These are phyloP conservation scores for Heliothis subflexa DNA, from an alignment of 1,140 invertebrate genomes.

Conservation along the genomic window DNA sequence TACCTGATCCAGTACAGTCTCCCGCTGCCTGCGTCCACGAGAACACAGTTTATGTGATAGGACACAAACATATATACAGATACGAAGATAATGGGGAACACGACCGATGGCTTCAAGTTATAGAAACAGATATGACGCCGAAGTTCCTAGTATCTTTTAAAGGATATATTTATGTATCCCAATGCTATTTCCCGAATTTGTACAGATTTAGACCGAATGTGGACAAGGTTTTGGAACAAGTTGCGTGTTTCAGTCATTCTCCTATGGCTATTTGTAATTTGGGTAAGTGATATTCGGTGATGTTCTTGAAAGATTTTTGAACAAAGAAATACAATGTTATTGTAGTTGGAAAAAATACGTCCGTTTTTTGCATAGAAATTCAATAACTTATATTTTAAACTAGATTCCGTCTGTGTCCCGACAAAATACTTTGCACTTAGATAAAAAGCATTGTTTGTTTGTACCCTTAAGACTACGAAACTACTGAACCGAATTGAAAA, in stretches of 20 bases:
- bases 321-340: too few relatives aligned
- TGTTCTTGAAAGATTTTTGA: too few relatives aligned
- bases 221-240: slow-evolving; percentile 59
- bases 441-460: too few relatives aligned
- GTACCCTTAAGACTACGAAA: too few relatives aligned
- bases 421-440: too few relatives aligned
- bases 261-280: slow-evolving; percentile 67
- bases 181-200: slow-evolving; percentile 72
- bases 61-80: slow-evolving; percentile 71
- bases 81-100: slow-evolving; percentile 61
- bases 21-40: slow-evolving; percentile 70
- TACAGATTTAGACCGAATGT: slow-evolving; percentile 69
- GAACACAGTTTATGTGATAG: slow-evolving; percentile 65
- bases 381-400: too few relatives aligned
- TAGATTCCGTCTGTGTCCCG: too few relatives aligned
- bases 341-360: too few relatives aligned
- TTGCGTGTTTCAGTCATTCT: slow-evolving; percentile 67
- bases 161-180: slow-evolving; percentile 73
- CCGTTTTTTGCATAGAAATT: too few relatives aligned
- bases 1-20: slow-evolving; percentile 73
- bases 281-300: slow-evolving; percentile 58
- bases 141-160: slow-evolving; percentile 69
- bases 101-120: slow-evolving; percentile 64
- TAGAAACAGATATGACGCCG: slow-evolving; percentile 65
- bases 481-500: too few relatives aligned